Evolutionary conservation across 2,888 invertebrate species (phyloP).

Genomic region (Amorpha juglandis): DNA sequence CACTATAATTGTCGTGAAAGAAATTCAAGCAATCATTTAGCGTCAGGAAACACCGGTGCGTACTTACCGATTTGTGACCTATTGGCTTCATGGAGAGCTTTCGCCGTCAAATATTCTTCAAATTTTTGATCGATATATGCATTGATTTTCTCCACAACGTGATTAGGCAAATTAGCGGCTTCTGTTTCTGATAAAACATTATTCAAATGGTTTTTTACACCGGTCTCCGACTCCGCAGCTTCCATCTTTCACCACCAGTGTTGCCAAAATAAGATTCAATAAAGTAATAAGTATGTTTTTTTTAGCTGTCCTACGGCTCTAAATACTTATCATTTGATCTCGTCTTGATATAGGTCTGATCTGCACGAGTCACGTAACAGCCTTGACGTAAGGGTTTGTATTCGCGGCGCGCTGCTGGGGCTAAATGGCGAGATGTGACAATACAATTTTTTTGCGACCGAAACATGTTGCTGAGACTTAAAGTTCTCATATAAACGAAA

Average conservation of each 20-base stretch:
- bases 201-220: slow-evolving; percentile 74
- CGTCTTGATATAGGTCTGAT: no score
- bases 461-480: no score
- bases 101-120: slow-evolving; percentile 89
- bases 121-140: slow-evolving; percentile 83
- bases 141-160: slow-evolving; percentile 85
- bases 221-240: slow-evolving; percentile 70
- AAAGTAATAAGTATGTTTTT: no score
- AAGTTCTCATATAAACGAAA: no score
- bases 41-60: slow-evolving; percentile 59
- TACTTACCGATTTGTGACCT: slow-evolving; percentile 85
- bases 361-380: no score
- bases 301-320: no score
- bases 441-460: no score
- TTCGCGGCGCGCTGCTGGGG: no score
- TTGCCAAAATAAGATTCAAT: no score
- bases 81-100: slow-evolving; percentile 88
- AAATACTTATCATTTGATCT: no score
- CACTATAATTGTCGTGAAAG: neutral
- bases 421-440: no score
- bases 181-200: slow-evolving; percentile 76
- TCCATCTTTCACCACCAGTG: slow-evolving; percentile 66
- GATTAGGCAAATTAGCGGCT: slow-evolving; percentile 61
- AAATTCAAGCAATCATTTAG: slow-evolving; percentile 37
- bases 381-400: no score